phyloP scores from a whole-genome alignment of 2,888 invertebrate genomes.

The Apamea anceps region DNA sequence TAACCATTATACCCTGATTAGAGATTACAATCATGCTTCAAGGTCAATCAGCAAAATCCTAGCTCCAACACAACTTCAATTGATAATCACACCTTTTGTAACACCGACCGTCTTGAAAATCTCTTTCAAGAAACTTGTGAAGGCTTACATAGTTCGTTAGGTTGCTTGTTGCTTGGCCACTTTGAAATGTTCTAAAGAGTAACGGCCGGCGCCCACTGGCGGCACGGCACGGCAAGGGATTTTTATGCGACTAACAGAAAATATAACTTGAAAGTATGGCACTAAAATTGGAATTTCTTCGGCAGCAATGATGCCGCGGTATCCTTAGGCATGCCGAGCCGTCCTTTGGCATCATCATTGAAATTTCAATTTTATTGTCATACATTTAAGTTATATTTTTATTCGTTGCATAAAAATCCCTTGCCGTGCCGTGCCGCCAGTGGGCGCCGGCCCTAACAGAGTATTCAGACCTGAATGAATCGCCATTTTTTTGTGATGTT shows the following conservation, averaged over 20 bases:
- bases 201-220: too few relatives aligned
- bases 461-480: background rate
- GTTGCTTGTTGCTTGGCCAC: constrained; percentile 41
- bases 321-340: too few relatives aligned
- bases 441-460: background rate
- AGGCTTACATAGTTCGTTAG: constrained; percentile 53
- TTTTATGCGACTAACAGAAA: too few relatives aligned
- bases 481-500: background rate
- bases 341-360: too few relatives aligned
- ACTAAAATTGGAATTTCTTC: too few relatives aligned
- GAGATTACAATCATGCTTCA: constrained; percentile 17
- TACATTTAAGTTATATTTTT: too few relatives aligned
- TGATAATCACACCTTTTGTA: constrained; percentile 34
- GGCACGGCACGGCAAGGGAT: too few relatives aligned
- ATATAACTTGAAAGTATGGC: too few relatives aligned
- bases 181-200: constrained; percentile 26
- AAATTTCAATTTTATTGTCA: too few relatives aligned
- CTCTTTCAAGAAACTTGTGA: constrained; percentile 27
- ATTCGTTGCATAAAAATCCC: too few relatives aligned
- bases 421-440: too few relatives aligned
- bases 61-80: constrained; percentile 27
- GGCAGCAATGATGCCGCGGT: too few relatives aligned
- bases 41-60: background rate
- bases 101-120: constrained; percentile 15
- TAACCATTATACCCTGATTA: background rate